Conservation (phyloP, 2,113 vertebrate genomes). For the Scartelaos histophorus region DNA sequence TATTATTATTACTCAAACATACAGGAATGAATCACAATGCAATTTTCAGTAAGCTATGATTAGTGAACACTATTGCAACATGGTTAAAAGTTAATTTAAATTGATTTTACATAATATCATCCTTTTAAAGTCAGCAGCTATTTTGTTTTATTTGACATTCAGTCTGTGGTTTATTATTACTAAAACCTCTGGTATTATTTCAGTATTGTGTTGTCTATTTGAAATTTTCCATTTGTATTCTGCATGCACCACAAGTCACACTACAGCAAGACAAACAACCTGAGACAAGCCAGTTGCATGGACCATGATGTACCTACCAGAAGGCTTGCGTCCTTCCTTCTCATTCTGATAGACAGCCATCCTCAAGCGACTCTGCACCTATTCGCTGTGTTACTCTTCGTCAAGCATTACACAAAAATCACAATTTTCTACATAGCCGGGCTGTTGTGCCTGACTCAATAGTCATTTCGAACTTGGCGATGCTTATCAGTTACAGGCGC, state of each 20-base stretch:
- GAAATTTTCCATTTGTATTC: not conserved
- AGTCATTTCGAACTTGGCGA: constrained; percentile 24
- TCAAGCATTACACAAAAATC: not conserved
- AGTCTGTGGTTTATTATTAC: too few species aligned
- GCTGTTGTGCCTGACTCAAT: constrained; percentile 5
- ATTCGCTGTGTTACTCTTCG: not conserved
- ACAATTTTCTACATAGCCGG: not conserved
- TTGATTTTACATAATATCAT: too few species aligned
- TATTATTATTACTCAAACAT: too few species aligned
- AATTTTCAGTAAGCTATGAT: too few species aligned
- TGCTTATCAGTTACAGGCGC: constrained; percentile 23
- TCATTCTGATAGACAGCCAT: constrained; percentile 2
- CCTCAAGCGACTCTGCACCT: not conserved
- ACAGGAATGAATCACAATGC: too few species aligned
- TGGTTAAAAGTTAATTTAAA: too few species aligned
- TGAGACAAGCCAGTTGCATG: not conserved
- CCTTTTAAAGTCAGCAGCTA: too few species aligned
- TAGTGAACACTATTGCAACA: too few species aligned
- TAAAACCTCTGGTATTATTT: not conserved
- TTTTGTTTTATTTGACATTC: too few species aligned
- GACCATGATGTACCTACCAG: not conserved
- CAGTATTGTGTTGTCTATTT: not conserved
- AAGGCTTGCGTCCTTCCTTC: not conserved
- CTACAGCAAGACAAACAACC: not conserved
- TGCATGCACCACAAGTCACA: not conserved